Evolutionary conservation across 1,140 invertebrate genomes (phyloP).

Genomic region (roundworm (Caenorhabditis elegans)): WBcel235 BX284605.5:11592501-11593000

Average conservation of each 20-base stretch:
- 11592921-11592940: too few relatives aligned
- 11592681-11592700: not conserved
- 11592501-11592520: not conserved
- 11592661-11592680: conserved; percentile 5
- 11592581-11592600: not conserved
- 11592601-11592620: not conserved
- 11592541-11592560: not conserved
- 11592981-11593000: too few relatives aligned
- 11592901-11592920: too few relatives aligned
- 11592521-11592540: not conserved
- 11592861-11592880: not conserved
- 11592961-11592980: too few relatives aligned
- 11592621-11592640: not conserved
- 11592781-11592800: not conserved
- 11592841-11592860: not conserved
- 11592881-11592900: too few relatives aligned
- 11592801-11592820: not conserved
- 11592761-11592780: not conserved
- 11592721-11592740: conserved; percentile 1
- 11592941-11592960: too few relatives aligned
- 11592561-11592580: not conserved
- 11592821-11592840: conserved; percentile 20
- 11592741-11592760: not conserved
- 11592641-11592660: not conserved
- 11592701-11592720: not conserved